A percentile compares a stretch with the other conserved stretches of the same genome.
phyloP scores from a whole-genome alignment of 2,797 vertebrate genomes.

The Acipenser ruthenus region DNA sequence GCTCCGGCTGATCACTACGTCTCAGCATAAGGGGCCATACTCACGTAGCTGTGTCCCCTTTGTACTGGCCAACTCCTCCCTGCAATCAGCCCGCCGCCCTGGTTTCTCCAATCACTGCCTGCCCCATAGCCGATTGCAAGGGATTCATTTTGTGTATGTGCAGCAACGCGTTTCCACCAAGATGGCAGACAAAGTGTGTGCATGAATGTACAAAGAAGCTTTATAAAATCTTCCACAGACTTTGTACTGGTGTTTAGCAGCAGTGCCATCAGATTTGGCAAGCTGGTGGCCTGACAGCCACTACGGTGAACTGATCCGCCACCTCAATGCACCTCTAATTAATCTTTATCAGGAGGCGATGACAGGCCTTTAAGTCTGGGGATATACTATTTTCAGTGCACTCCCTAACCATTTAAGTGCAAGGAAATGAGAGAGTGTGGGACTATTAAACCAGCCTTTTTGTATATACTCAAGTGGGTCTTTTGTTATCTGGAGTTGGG shows the following conservation, averaged over 20 bases:
- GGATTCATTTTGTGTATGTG: too few relatives aligned
- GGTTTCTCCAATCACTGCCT: too few relatives aligned
- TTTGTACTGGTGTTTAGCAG: background rate
- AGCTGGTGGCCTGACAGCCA: background rate
- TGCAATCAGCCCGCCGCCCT: too few relatives aligned
- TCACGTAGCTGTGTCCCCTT: too few relatives aligned
- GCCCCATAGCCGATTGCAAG: too few relatives aligned
- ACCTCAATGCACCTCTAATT: background rate
- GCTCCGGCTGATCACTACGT: too few relatives aligned
- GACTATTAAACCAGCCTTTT: background rate
- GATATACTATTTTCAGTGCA: slow-evolving; percentile 7
- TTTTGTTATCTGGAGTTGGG: background rate
- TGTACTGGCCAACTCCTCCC: too few relatives aligned
- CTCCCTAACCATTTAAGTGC: background rate
- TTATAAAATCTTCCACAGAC: background rate
- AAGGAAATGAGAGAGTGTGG: background rate
- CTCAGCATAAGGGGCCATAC: too few relatives aligned
- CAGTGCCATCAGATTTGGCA: background rate
- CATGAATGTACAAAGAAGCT: background rate
- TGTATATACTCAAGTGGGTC: background rate
- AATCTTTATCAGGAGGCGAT: slow-evolving; percentile 1
- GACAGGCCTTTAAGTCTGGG: background rate
- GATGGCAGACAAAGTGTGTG: background rate
- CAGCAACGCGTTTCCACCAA: too few relatives aligned
- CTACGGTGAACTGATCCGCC: background rate